Base-by-base conservation (phyloP, 1,140 invertebrate species). In the Nymphalis io region DNA sequence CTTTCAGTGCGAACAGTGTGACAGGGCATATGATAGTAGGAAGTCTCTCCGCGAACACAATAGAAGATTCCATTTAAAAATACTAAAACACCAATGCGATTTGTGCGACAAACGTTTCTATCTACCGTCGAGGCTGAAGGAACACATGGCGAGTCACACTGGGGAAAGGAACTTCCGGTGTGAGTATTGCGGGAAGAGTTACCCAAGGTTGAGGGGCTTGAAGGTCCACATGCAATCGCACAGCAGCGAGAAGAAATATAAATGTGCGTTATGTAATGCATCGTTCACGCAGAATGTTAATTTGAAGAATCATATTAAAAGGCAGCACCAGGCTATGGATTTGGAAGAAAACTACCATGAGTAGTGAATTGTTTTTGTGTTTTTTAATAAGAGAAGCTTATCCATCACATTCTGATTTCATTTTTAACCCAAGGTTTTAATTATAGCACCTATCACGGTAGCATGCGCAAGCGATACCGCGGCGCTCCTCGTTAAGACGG, bases 51-150 rank as follows among this genome's bases (percentile, higher is more conserved):
- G 83, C 8, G 87, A 89, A 60, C 88, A 90, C 42, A 89, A 85
- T 18, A 73, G 88, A 8, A 23, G 87, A 23, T 78, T 75, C 16
- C 88, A 90, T 61, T 70, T 90, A 11, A 87, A 88, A 61, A 85
- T 90, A 3, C 81, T 82, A 1, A 87, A 85, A 53, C 88, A 90
- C 59, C 84, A 89, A 33, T 90, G 88, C 58, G 82, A 87, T 69
- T 58, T 88, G 58, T 91, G 89, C 27, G 87, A 89, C 12, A 87
- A 91, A 51, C 75, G 83, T 12, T 91, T 91, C 33, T 91, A 89
- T 51, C 23, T 89, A 1, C 89, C 89, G 0, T 89, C 84, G 0
- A 39, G 87, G 11, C 71, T 89, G 12, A 88, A 81, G 33, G 87
- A 89, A 51, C 87, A 91, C 42, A 84, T 91, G 81, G 80, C 86